These are phyloP conservation scores for Nesometra sesokonis DNA, from an alignment of 35 echinoderm and acorn worm genomes.

Conservation along the genomic window DNA sequence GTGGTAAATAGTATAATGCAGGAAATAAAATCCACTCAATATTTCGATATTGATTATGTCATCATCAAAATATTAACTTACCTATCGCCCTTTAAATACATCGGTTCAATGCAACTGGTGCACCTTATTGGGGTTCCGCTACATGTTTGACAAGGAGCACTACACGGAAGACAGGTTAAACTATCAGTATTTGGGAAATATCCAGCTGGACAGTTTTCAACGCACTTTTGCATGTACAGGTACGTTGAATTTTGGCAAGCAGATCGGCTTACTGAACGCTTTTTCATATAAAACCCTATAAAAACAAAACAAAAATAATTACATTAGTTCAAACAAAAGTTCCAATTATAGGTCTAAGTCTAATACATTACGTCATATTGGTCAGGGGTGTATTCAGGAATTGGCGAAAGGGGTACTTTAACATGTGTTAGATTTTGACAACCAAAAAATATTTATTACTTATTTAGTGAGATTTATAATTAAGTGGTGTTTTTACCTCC, in stretches of 20 bases:
- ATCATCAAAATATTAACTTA: neutral
- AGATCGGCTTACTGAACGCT: neutral
- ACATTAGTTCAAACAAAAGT: no score
- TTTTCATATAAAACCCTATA: neutral
- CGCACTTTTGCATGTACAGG: slow-evolving; percentile 24
- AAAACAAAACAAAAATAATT: neutral
- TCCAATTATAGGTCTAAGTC: no score
- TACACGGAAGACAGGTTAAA: slow-evolving; percentile 37
- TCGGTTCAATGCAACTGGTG: slow-evolving; percentile 52
- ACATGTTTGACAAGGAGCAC: slow-evolving; percentile 41
- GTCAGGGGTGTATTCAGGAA: no score
- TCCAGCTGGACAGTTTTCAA: slow-evolving; percentile 40
- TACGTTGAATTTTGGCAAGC: neutral
- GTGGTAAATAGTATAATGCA: no score
- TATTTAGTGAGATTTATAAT: no score
- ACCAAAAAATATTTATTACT: no score
- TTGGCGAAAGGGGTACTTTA: no score
- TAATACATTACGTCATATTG: no score
- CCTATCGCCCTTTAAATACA: slow-evolving; percentile 40
- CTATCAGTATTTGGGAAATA: slow-evolving; percentile 31
- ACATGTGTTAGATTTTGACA: no score
- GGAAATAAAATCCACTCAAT: no score
- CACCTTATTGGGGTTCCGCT: neutral
- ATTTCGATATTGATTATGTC: no score
- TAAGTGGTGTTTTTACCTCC: no score